Conservation (phyloP, 2,888 invertebrate genomes). For the Drosophila acutilabella region DNA sequence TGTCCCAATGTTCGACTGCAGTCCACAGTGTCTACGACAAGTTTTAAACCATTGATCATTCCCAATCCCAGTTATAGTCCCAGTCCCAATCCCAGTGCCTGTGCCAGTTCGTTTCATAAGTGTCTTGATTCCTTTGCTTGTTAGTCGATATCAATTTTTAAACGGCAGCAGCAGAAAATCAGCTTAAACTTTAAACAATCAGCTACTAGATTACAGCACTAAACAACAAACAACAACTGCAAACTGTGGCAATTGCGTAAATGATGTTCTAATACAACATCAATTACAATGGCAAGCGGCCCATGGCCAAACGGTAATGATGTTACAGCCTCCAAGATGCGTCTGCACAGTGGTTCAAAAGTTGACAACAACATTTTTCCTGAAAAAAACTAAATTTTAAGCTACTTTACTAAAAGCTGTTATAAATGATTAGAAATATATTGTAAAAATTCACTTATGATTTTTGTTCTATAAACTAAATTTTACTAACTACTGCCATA, state of each 20-base stretch:
- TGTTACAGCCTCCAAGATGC: slow-evolving; percentile 66
- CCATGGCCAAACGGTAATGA: slow-evolving; percentile 73
- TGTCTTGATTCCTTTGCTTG: slow-evolving; percentile 41
- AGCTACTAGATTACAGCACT: slow-evolving; percentile 50
- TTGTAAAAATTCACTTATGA: no score
- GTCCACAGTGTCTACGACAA: slow-evolving; percentile 29
- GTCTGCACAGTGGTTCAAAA: slow-evolving; percentile 45
- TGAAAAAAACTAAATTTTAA: no score
- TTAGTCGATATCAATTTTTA: slow-evolving; percentile 56
- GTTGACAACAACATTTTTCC: no score
- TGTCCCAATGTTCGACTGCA: slow-evolving; percentile 33
- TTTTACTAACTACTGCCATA: no score
- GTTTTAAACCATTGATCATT: slow-evolving; percentile 48
- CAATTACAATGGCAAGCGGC: slow-evolving; percentile 78
- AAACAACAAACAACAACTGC: slow-evolving; percentile 28
- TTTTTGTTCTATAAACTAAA: no score
- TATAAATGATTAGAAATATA: no score
- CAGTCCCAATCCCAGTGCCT: background rate
- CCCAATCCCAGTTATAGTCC: background rate
- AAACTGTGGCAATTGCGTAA: slow-evolving; percentile 77
- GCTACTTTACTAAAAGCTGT: no score
- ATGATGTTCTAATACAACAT: slow-evolving; percentile 79
- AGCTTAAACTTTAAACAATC: slow-evolving; percentile 43
- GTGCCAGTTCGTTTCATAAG: slow-evolving; percentile 44
- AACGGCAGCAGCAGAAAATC: slow-evolving; percentile 46